Base-by-base conservation (phyloP, 2,888 invertebrate species). In the Pristionchus exspectatus region DNA sequence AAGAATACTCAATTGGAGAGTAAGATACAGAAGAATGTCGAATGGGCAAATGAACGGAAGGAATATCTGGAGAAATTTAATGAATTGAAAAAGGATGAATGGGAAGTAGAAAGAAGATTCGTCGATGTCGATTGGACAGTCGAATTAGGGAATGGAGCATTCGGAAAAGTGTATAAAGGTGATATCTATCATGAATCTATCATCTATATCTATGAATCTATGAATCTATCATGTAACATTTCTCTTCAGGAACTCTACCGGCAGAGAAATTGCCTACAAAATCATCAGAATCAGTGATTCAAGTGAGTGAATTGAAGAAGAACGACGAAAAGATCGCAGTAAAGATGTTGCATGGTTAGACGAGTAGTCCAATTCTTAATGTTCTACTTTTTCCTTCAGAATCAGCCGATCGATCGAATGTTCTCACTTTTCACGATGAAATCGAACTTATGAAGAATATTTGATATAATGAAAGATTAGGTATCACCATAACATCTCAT, bases 391-490 rank as follows among this genome's bases (percentile, higher is more conserved):
- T 18, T 2, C 33, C 2, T 33, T 2, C 27, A 87, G 66, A 87
- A 44, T 50, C 66, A 30, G 87, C 87, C 21, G 87, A 87, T 87
- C 69, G 69, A 2, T 44, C 69, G 27, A 30, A 69, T 14, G 66
- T 30, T 9, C 69, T 66, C 16, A 44, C 66, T 44, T 87, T 87
- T n/a, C 69, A 69, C 7, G 87, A 87, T 38, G 87, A 87, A 69
- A 87, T 87, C 33, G 69, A 66, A 30, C 69, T 87, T 21, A 87
- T 87, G 87, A 87, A 87, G 50, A 38, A n/a, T 10, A 38, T 87
- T 59, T 69, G 87, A 38, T 87, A 87, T 27, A 69, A 87, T 38
- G 87, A 87, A 69, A 16, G 87, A 87, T 27, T 87, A 14, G 87
- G 87, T 87, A n/a, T 16, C n/a, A n/a, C n/a, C n/a, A n/a, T n/a